These are phyloP conservation scores for Chymomyza fuscimana DNA, from an alignment of 2,888 invertebrate species.

Conservation along the genomic window DNA sequence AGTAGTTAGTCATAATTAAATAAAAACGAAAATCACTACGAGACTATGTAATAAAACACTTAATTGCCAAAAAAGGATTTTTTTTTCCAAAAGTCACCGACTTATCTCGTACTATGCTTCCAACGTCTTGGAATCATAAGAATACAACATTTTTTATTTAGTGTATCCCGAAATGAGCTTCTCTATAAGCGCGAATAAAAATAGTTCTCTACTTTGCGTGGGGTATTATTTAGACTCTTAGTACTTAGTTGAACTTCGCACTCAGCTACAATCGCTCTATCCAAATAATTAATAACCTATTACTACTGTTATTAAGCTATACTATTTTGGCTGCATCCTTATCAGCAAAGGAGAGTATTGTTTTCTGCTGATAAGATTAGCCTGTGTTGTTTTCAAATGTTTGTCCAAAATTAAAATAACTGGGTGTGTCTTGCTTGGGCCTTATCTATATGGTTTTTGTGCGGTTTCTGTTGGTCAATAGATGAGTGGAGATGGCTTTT, in stretches of 20 bases:
- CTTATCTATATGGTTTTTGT: slow-evolving; percentile 13
- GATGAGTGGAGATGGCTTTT: background rate
- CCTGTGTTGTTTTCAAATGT: slow-evolving; percentile 12
- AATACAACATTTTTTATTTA: no score
- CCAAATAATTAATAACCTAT: background rate
- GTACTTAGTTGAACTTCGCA: background rate
- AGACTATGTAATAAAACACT: no score
- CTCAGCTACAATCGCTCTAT: background rate
- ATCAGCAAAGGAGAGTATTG: background rate
- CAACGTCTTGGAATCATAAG: no score
- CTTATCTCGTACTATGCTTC: no score
- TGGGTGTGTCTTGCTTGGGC: slow-evolving; percentile 23
- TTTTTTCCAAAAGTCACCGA: no score
- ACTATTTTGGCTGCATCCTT: background rate
- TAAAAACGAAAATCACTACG: no score
- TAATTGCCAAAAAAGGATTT: no score
- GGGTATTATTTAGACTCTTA: background rate
- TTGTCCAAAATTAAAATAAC: slow-evolving; percentile 29
- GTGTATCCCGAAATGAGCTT: no score
- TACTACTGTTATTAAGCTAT: background rate
- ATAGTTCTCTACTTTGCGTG: background rate
- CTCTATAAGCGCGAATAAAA: background rate
- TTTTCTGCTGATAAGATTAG: background rate
- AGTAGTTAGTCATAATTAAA: no score
- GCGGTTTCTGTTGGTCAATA: background rate